These are phyloP conservation scores for Teleiodes luculella DNA, from an alignment of 2,888 invertebrate species.

Conservation along the genomic window DNA sequence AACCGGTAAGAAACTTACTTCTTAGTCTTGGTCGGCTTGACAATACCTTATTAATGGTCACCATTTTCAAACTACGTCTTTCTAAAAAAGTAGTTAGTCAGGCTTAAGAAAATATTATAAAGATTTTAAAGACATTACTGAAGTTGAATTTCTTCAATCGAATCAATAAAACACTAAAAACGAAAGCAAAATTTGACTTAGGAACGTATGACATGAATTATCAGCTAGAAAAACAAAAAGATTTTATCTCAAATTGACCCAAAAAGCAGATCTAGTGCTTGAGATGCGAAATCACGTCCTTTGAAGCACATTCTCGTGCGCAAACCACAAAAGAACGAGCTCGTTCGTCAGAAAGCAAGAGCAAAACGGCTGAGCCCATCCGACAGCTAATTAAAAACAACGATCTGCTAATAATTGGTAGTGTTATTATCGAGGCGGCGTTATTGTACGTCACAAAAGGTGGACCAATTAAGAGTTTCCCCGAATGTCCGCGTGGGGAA, in stretches of 20 bases:
- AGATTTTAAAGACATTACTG: no score
- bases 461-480: constrained; percentile 77
- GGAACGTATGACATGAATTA: no score
- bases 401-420: constrained; percentile 69
- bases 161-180: background rate
- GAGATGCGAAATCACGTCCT: background rate
- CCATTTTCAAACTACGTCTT: constrained; percentile 38
- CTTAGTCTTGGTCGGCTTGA: constrained; percentile 44
- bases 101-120: background rate
- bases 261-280: background rate
- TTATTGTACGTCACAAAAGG: constrained; percentile 72
- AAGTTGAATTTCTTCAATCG: no score
- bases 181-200: no score
- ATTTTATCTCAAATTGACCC: constrained; percentile 1
- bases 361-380: constrained; percentile 37
- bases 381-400: constrained; percentile 65
- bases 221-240: background rate
- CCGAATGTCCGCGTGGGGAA: constrained; percentile 69
- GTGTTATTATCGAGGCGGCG: constrained; percentile 72
- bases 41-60: constrained; percentile 55
- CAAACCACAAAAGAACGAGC: constrained; percentile 18
- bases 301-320: constrained; percentile 13
- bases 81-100: constrained; percentile 26
- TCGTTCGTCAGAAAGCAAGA: constrained; percentile 19
- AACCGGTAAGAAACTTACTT: constrained; percentile 67